Evolutionary conservation across 2,113 vertebrate genomes (phyloP), one percentile per base, ranked within the genome.

Genomic region (Protobothrops mucrosquamatus): DNA sequence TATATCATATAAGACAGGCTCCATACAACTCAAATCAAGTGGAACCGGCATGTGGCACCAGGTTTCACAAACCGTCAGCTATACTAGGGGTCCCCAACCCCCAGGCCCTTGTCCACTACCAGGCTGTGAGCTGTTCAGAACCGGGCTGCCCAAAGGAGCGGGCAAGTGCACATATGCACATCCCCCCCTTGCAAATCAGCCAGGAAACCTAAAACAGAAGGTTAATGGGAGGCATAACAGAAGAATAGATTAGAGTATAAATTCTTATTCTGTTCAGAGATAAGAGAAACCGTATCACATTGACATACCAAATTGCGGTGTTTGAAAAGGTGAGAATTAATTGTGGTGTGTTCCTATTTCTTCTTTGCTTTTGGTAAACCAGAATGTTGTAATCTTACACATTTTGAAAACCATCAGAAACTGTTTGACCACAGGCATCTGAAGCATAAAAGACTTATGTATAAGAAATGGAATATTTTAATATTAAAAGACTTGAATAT

Each of bases 31-130:
- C 55, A 29, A 24, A 20, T 18, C 4, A 89, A 92, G 5, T 29
- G 26, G 10, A 89, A 1, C n/a, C 59, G 7, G n/a, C 95, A 34
- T 51, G 88, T 92, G 34, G 87, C 51, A 92, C 87, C 90, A 88
- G 69, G 69, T 74, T 39, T 74, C 69, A 3, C 34, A 74, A 74
- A 34, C n/a, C 7, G 14, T n/a, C 12, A 74, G n/a, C 15, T 74
- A 8, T 20, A 92, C 55, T 69, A 64, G 61, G 26, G 61, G 11
- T 64, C 61, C 26, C 26, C 61, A 29, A 0, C 0, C 59, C 26
- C 26, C 3, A 0, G 1, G 26, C 26, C 11, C 12, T 64, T 11
- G 26, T 4, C 26, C 4, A n/a, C 26, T 64, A 64, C 26, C 11
- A 3, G 1, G 29, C 26, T 2, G 11, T 14, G 61, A 64, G 61